phyloP scores from a whole-genome alignment of 2,888 invertebrate genomes.

The Parnassius glacialis region DNA sequence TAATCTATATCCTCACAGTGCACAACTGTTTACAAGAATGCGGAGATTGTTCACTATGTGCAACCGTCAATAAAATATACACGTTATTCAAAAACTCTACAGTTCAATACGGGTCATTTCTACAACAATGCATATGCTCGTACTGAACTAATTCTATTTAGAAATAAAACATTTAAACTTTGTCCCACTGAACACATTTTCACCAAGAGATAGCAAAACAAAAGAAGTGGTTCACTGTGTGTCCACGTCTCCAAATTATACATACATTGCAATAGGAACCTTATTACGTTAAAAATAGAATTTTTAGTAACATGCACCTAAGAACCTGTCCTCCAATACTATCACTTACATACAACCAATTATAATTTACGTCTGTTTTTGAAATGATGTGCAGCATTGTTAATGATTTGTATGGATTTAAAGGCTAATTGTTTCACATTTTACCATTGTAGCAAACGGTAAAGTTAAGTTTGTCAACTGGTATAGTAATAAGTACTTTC shows the following conservation, averaged over 20 bases:
- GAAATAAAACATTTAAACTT: slow-evolving; percentile 39
- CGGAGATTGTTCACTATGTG: no score
- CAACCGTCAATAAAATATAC: no score
- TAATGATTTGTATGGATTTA: slow-evolving; percentile 22
- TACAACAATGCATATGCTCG: no score
- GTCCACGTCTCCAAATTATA: slow-evolving; percentile 26
- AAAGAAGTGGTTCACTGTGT: slow-evolving; percentile 38
- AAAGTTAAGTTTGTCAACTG: slow-evolving; percentile 40
- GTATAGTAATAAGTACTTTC: slow-evolving; percentile 53
- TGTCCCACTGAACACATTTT: slow-evolving; percentile 45
- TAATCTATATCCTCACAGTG: no score
- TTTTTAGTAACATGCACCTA: slow-evolving; percentile 3
- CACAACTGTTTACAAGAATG: no score
- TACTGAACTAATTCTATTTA: no score
- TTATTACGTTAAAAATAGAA: slow-evolving; percentile 9
- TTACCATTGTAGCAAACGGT: slow-evolving; percentile 28
- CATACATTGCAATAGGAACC: slow-evolving; percentile 11
- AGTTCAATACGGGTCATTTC: no score
- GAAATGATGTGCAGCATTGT: slow-evolving; percentile 7
- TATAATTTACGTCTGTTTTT: slow-evolving; percentile 25
- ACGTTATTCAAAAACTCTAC: no score
- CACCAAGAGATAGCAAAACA: slow-evolving; percentile 39
- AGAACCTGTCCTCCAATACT: slow-evolving; percentile 10
- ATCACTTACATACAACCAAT: slow-evolving; percentile 27
- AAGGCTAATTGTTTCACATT: slow-evolving; percentile 30